Evolutionary conservation across 2,113 vertebrate species (phyloP).

Genomic region (Lipophrys pholis): DNA sequence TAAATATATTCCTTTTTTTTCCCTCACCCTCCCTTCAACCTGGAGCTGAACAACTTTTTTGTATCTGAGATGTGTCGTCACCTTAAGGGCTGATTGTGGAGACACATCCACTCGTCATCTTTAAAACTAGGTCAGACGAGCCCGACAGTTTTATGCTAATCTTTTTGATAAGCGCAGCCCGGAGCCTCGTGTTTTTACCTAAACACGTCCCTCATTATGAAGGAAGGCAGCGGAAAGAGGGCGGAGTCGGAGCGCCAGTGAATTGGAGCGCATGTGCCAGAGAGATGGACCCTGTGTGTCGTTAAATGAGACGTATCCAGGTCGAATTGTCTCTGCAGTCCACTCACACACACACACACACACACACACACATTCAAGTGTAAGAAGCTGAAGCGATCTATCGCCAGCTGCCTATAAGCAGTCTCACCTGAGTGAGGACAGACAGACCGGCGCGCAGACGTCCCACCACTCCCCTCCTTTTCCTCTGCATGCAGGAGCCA

Average conservation of each 20-base stretch:
- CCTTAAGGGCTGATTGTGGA: conserved; percentile 17
- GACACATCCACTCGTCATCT: conserved; percentile 21
- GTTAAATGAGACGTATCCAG: conserved; percentile 44
- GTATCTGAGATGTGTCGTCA: background rate
- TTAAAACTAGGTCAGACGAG: conserved; percentile 62
- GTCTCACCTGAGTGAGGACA: conserved; percentile 60
- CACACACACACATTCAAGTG: too few species aligned
- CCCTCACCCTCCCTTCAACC: conserved; percentile 2
- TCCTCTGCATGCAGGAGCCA: conserved; percentile 1
- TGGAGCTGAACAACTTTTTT: conserved; percentile 14
- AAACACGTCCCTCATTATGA: background rate
- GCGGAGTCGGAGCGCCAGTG: conserved; percentile 12
- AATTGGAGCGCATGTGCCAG: conserved; percentile 19
- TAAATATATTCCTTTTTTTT: conserved; percentile 15
- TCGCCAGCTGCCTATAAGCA: background rate
- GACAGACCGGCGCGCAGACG: conserved; percentile 29
- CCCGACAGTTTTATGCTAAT: conserved; percentile 59
- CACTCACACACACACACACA: too few species aligned
- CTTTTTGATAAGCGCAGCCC: conserved; percentile 12
- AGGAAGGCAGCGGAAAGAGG: background rate
- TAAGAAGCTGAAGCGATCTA: conserved; percentile 1
- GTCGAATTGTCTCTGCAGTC: conserved; percentile 16
- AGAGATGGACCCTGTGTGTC: conserved; percentile 11
- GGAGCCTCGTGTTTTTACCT: conserved; percentile 21
- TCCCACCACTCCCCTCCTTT: background rate